Evolutionary conservation across 2,888 invertebrate genomes (phyloP), one percentile per base, ranked within the genome.

Genomic region (Endotricha flammealis): DNA sequence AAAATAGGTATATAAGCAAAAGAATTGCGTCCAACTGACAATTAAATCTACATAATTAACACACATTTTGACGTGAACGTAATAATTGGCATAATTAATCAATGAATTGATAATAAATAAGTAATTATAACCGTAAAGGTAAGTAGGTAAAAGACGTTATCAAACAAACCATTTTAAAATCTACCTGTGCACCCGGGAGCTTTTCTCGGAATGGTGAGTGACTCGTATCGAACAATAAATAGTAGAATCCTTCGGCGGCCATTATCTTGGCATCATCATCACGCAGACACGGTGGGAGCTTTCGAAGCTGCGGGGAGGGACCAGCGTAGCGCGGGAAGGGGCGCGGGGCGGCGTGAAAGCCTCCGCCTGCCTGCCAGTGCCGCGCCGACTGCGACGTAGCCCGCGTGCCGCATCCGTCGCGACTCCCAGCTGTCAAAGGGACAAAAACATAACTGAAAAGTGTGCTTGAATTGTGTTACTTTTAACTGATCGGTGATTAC

Each of bases 181-280:
- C 49, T 63, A 63, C 57, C 59, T 65, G 58, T 46, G 46, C 53
- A 47, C 48, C 49, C 49, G 53, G 53, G 53, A 54, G 53, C 53
- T 57, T 65, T 71, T 77, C 69, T 65, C 40, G 53, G 69, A 73
- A 73, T 61, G 48, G 61, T 63, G 62, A 71, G 63, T 70, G 63
- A 64, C 66, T 73, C 61, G 67, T 66, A 76, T 73, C 66, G 72
- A 77, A 82, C 78, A 81, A 83, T 81, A 83, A 81, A 80, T 83
- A 80, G 77, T 70, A 69, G 70, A 81, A 76, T 79, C 77, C 77
- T 76, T 74, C 74, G 73, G 73, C 72, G 70, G 75, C 79, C 75
- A 81, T 85, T 82, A 85, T 83, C 82, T 78, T 63, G 64, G 75
- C 68, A 80, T 78, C 80, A 83, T 80, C 82, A 79, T 78, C 79